Evolutionary conservation across 2,797 vertebrate species (phyloP).

Genomic region (Poeciliopsis presidionis): DNA sequence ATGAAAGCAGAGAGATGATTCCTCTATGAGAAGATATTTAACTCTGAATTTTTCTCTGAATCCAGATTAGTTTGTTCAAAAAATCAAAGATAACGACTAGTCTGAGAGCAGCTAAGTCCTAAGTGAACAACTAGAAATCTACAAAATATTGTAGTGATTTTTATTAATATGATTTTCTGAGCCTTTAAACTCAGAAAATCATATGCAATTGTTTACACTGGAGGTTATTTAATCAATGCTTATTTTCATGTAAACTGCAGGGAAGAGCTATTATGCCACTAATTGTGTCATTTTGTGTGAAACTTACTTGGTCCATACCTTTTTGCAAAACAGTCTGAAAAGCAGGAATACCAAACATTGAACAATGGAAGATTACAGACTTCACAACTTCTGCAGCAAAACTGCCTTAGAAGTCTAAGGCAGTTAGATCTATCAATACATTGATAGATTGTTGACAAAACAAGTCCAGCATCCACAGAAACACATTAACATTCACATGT

Average conservation of each 20-base stretch:
- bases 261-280: neutral
- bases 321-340: neutral
- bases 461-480: no score
- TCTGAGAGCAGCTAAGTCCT: neutral
- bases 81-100: neutral
- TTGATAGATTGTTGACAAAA: neutral
- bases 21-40: neutral
- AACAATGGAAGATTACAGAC: neutral
- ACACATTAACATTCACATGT: no score
- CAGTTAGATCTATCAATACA: neutral
- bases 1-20: neutral
- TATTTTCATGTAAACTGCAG: neutral
- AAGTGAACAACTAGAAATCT: neutral
- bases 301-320: neutral
- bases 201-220: neutral
- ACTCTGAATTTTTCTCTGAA: neutral
- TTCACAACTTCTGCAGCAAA: neutral
- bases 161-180: neutral
- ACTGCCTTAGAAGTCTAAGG: neutral
- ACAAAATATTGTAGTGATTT: neutral
- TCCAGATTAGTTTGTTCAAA: neutral
- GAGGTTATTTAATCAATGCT: neutral
- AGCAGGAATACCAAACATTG: neutral
- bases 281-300: neutral
- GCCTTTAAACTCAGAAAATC: neutral